Percentiles rank a stretch among this genome's conserved stretches.
Conservation (phyloP, 2,113 vertebrate species). For the Poecile atricapillus region DNA sequence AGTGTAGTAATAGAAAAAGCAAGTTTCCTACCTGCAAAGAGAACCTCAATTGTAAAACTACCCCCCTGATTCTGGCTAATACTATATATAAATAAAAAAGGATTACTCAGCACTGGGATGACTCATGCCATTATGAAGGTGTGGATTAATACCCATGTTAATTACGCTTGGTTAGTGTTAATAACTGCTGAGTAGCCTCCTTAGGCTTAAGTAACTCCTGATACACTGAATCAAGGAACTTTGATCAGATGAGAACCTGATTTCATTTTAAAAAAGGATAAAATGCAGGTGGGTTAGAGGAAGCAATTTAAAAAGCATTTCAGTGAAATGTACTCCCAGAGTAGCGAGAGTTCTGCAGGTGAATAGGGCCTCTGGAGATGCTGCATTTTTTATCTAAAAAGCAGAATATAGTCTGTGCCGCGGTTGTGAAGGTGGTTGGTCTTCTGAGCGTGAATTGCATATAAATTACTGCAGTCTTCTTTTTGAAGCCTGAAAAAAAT, state of each 20-base stretch:
- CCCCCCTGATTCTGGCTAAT: neutral
- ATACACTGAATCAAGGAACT: neutral
- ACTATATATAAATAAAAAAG: neutral
- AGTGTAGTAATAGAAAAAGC: neutral
- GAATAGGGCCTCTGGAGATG: neutral
- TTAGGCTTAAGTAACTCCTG: neutral
- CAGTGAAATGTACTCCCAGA: neutral
- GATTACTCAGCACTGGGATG: slow-evolving; percentile 20
- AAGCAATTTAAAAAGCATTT: neutral
- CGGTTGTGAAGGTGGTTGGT: neutral
- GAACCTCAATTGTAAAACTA: neutral
- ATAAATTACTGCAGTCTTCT: neutral
- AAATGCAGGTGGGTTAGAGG: neutral
- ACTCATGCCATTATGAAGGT: slow-evolving; percentile 11
- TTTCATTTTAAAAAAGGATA: neutral
- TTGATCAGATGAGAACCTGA: neutral
- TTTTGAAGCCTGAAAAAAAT: neutral
- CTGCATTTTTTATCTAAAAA: neutral
- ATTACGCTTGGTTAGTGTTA: neutral
- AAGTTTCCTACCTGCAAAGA: neutral
- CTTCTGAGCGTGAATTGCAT: neutral
- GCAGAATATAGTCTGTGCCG: neutral
- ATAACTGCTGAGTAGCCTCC: slow-evolving; percentile 15
- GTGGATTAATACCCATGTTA: neutral
- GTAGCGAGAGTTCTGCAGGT: fast-evolving